These are phyloP conservation scores for Pterostichus madidus DNA, from an alignment of 2,888 invertebrate genomes.

Conservation along the genomic window DNA sequence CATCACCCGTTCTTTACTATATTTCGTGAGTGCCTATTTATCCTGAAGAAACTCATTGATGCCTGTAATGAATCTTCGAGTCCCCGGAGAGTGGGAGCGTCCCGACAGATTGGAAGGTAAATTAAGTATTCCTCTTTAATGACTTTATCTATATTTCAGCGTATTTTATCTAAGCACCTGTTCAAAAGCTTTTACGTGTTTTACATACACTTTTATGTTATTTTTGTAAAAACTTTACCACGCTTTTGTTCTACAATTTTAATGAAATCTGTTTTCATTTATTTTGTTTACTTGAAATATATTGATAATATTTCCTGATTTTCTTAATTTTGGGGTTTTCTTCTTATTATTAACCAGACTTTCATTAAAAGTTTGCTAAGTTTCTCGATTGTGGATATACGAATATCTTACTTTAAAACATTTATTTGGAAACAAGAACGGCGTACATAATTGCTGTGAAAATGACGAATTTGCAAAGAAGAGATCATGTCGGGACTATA, in stretches of 20 bases:
- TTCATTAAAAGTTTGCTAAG: conserved; percentile 21
- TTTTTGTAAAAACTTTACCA: conserved; percentile 53
- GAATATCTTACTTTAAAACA: conserved; percentile 1
- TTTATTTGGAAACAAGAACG: too few species aligned
- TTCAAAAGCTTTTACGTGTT: conserved; percentile 29
- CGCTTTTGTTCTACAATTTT: conserved; percentile 34
- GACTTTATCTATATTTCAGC: conserved; percentile 3
- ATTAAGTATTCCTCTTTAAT: conserved; percentile 33
- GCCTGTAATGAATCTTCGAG: conserved; percentile 97
- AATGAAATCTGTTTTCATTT: conserved; percentile 42
- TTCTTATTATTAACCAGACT: conserved; percentile 22
- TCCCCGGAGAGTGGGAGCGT: conserved; percentile 92
- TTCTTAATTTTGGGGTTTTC: neutral
- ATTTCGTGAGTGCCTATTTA: conserved; percentile 98
- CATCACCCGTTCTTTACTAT: conserved; percentile 99
- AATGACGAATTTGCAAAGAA: too few species aligned
- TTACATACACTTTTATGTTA: neutral
- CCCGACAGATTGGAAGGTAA: conserved; percentile 91
- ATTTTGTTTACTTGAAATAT: conserved; percentile 35
- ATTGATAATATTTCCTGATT: conserved; percentile 17
- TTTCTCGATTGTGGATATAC: neutral
- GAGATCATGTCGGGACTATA: too few species aligned
- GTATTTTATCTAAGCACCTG: neutral
- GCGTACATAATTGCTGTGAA: neutral
- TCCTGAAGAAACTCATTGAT: conserved; percentile 97